Evolutionary conservation across 2,888 invertebrate species (phyloP), one percentile per base, ranked within the genome.

Genomic region (Drosophila koepferae): DNA sequence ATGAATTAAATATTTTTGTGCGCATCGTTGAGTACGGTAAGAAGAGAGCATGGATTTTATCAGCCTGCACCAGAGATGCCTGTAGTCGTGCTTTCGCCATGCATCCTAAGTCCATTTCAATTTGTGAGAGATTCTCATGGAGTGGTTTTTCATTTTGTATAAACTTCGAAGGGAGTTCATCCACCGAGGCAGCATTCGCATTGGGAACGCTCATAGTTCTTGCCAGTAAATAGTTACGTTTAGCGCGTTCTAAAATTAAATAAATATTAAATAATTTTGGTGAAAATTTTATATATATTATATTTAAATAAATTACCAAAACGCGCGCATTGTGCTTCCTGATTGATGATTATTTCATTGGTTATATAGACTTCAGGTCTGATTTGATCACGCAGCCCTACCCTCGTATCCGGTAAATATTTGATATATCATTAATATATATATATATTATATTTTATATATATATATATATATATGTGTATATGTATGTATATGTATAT

Each of bases 301-400:
- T 12, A 14, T 3, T n/a, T 38, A 23, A 9, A 38, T 8, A 14
- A 20, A 23, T 76, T 85, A 93, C 93, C 93, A 59, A 88, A 86
- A 81, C 94, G 93, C 0, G 96, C 96, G 46, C 96, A 94, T 70
- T 94, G 92, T 8, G 96, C 94, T 92, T 97, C 97, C 88, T 96
- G 96, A 82, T 96, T 95, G 70, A 97, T 96, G 77, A 98, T 97
- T 91, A 98, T 97, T 92, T 97, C 97, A 94, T 98, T 98, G 87
- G 98, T 98, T 86, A 98, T 96, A 93, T 97, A 98, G 0, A 96
- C 95, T 93, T 98, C 98, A 62, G 97, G 95, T 16, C 97, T 95
- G 87, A 98, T 98, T 92, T 96, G 95, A 92, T 98, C 97, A 20
- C 20, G 20, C 20, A 20, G 20, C 20, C 2, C 20, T 20, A 20